These are phyloP conservation scores for Megalonaias nervosa DNA, from an alignment of 1,140 invertebrate genomes.

Conservation along the genomic window DNA sequence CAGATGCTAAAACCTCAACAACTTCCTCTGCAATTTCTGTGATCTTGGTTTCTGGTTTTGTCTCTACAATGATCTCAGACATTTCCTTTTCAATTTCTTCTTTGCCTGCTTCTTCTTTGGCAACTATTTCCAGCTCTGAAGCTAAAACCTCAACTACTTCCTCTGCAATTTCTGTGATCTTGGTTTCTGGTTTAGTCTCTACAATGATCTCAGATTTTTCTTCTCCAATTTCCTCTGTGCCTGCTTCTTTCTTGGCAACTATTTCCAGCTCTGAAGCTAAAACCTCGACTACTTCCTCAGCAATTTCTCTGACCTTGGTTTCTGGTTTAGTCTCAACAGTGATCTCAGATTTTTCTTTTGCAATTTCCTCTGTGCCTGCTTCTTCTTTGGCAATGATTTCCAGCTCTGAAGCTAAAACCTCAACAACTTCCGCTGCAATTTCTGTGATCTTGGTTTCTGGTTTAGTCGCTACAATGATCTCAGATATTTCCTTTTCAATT, in stretches of 20 bases:
- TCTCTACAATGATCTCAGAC: background rate
- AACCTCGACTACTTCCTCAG: conserved; percentile 7
- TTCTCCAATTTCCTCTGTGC: conserved; percentile 1
- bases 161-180: conserved; percentile 16
- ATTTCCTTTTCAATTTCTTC: too few relatives aligned
- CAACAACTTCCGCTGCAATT: background rate
- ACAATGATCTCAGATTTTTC: too few relatives aligned
- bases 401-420: conserved; percentile 1
- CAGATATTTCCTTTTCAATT: background rate
- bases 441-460: background rate
- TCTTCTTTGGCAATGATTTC: background rate
- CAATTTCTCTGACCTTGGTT: conserved; percentile 8
- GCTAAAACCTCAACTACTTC: background rate
- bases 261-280: conserved; percentile 7
- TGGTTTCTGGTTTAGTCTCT: background rate
- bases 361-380: conserved; percentile 8
- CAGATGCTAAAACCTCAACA: conserved; percentile 5
- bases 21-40: background rate
- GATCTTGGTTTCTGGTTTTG: background rate
- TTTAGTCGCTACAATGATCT: too few relatives aligned
- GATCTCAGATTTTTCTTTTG: conserved; percentile 18
- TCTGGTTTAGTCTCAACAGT: too few relatives aligned
- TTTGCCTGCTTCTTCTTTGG: too few relatives aligned
- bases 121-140: too few relatives aligned
- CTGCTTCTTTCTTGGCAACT: background rate